phyloP scores from a whole-genome alignment of 2,797 vertebrate species.

The Chaenodraco wilsoni region DNA sequence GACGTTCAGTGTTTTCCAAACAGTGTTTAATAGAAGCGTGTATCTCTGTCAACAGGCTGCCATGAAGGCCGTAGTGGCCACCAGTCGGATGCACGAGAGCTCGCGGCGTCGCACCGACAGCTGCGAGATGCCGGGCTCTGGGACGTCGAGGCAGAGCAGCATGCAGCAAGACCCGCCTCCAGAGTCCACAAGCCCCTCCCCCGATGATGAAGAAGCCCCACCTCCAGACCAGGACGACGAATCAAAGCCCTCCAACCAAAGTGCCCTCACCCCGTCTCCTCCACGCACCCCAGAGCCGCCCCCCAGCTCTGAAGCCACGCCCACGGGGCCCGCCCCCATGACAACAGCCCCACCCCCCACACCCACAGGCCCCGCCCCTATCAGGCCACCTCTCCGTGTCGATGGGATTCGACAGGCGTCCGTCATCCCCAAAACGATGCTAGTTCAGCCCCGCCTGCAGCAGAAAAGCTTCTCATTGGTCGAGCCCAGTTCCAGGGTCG shows the following conservation, averaged over 20 bases:
- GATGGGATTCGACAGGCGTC: conserved; percentile 77
- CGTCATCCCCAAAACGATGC: conserved; percentile 68
- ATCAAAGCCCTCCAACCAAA: conserved; percentile 34
- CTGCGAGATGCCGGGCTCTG: conserved; percentile 77
- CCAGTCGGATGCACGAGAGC: conserved; percentile 88
- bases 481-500: conserved; percentile 48
- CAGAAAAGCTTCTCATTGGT: conserved; percentile 78
- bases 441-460: conserved; percentile 69
- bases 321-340: conserved; percentile 35
- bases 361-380: conserved; percentile 33
- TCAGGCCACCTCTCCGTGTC: conserved; percentile 77
- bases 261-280: conserved; percentile 44
- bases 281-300: conserved; percentile 63
- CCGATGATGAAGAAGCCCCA: conserved; percentile 40
- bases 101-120: conserved; percentile 82
- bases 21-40: neutral
- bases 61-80: conserved; percentile 92
- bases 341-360: conserved; percentile 20
- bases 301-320: conserved; percentile 5
- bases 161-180: conserved; percentile 75
- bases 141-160: conserved; percentile 75
- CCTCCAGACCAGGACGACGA: conserved; percentile 23
- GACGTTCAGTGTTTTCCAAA: no score
- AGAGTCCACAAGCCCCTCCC: conserved; percentile 57
- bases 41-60: conserved; percentile 83